These are phyloP conservation scores for Drosophila mayaguana DNA, from an alignment of 2,888 invertebrate genomes.

Conservation along the genomic window DNA sequence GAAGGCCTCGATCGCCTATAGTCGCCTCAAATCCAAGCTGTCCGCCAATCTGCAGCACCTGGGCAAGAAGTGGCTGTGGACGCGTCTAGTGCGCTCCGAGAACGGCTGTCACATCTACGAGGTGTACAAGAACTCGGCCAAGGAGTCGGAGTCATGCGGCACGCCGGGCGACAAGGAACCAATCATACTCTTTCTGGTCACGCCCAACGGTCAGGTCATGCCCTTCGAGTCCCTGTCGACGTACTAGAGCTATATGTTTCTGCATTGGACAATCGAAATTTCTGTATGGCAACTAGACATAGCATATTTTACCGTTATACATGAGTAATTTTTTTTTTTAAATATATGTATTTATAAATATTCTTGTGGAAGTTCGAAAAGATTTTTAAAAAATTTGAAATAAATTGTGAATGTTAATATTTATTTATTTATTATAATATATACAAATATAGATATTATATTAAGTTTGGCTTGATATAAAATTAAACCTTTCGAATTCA, in stretches of 20 bases:
- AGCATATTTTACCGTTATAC: not conserved
- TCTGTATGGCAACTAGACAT: not conserved
- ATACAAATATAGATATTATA: not conserved
- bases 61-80: slow-evolving; percentile 69
- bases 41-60: not conserved
- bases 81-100: slow-evolving; percentile 58
- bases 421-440: not conserved
- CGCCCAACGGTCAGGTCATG: slow-evolving; percentile 73
- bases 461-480: not conserved
- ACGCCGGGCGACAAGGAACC: slow-evolving; percentile 40
- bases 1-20: slow-evolving; percentile 65
- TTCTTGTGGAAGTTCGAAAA: not conserved
- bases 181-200: slow-evolving; percentile 70
- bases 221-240: slow-evolving; percentile 70
- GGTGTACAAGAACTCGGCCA: slow-evolving; percentile 66
- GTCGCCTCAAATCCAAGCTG: slow-evolving; percentile 56
- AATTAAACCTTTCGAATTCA: not conserved
- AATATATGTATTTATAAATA: not conserved
- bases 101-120: slow-evolving; percentile 77
- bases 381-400: not conserved
- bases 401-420: not conserved
- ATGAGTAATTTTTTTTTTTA: not conserved
- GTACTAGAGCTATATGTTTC: not conserved
- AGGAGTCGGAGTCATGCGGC: slow-evolving; percentile 18
- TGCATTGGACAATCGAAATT: slow-evolving; percentile 7